phyloP scores from a whole-genome alignment of 2,113 vertebrate genomes.

The Pluvialis apricaria region DNA sequence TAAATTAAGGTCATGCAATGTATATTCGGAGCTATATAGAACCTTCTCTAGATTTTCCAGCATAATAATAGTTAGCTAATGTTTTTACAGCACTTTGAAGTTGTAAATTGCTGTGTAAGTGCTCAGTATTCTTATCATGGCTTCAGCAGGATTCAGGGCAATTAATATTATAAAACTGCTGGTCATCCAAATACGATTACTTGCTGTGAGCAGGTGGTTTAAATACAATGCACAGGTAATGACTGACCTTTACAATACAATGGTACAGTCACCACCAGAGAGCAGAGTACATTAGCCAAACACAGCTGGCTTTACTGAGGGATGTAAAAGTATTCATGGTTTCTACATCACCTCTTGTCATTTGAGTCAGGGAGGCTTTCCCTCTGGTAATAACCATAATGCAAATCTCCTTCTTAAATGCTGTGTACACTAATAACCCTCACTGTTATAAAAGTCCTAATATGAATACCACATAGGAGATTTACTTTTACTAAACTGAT shows the following conservation, averaged over 20 bases:
- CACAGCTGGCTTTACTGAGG: conserved; percentile 19
- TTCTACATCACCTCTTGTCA: neutral
- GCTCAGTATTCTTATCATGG: conserved; percentile 1
- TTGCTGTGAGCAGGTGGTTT: conserved; percentile 61
- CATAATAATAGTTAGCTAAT: conserved; percentile 35
- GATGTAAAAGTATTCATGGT: conserved; percentile 1
- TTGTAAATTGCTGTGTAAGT: conserved; percentile 25
- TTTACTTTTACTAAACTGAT: neutral
- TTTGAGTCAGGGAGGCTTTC: neutral
- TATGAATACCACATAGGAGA: neutral
- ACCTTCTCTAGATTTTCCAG: neutral
- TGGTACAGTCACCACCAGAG: conserved; percentile 6
- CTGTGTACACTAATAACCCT: neutral
- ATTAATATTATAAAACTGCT: conserved; percentile 22
- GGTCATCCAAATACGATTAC: conserved; percentile 53
- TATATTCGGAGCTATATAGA: conserved; percentile 5
- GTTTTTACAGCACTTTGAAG: conserved; percentile 28
- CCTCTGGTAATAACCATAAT: neutral
- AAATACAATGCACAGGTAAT: conserved; percentile 65
- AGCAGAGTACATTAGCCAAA: conserved; percentile 40
- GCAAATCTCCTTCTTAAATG: neutral
- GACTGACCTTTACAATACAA: conserved; percentile 69
- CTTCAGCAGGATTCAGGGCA: conserved; percentile 21
- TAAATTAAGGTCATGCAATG: neutral
- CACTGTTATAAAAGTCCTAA: neutral